phyloP scores from a whole-genome alignment of 2,888 invertebrate genomes.

The Acleris literana region DNA sequence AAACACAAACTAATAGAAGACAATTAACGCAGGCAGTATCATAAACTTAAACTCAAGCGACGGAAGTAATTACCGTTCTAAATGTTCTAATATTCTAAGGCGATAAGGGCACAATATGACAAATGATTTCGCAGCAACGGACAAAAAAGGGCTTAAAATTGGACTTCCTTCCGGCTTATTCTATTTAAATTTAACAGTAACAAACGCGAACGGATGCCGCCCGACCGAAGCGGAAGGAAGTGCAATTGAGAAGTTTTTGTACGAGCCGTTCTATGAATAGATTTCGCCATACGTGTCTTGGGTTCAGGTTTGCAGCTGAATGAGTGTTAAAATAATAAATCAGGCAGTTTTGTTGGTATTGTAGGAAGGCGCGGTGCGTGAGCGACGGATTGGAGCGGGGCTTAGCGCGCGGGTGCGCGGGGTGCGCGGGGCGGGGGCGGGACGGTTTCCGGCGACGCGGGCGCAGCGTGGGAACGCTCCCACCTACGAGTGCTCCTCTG shows the following conservation, averaged over 20 bases:
- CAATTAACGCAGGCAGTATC: slow-evolving; percentile 6
- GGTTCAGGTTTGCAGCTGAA: slow-evolving; percentile 70
- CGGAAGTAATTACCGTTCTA: slow-evolving; percentile 25
- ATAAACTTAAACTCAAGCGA: slow-evolving; percentile 15
- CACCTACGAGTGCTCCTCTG: slow-evolving; percentile 72
- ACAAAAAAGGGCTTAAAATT: slow-evolving; percentile 24
- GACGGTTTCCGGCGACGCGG: slow-evolving; percentile 73
- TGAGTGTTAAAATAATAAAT: slow-evolving; percentile 47
- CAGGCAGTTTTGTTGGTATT: slow-evolving; percentile 54
- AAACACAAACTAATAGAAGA: slow-evolving; percentile 11
- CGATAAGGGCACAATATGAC: slow-evolving; percentile 3
- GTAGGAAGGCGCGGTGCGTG: slow-evolving; percentile 71
- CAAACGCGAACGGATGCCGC: slow-evolving; percentile 9
- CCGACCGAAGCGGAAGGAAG: slow-evolving; percentile 61
- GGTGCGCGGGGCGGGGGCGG: slow-evolving; percentile 56
- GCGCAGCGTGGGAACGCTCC: slow-evolving; percentile 81
- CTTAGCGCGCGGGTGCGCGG: slow-evolving; percentile 63
- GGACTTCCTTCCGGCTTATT: slow-evolving; percentile 29
- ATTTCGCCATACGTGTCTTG: slow-evolving; percentile 74
- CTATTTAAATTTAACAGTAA: slow-evolving; percentile 16
- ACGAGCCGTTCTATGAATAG: slow-evolving; percentile 62
- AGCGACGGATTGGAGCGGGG: slow-evolving; percentile 70
- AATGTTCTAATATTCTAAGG: slow-evolving; percentile 14
- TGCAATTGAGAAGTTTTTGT: slow-evolving; percentile 60
- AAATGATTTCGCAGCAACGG: slow-evolving; percentile 4